Evolutionary conservation across 2,888 invertebrate genomes (phyloP).

Genomic region (Polyommatus icarus): DNA sequence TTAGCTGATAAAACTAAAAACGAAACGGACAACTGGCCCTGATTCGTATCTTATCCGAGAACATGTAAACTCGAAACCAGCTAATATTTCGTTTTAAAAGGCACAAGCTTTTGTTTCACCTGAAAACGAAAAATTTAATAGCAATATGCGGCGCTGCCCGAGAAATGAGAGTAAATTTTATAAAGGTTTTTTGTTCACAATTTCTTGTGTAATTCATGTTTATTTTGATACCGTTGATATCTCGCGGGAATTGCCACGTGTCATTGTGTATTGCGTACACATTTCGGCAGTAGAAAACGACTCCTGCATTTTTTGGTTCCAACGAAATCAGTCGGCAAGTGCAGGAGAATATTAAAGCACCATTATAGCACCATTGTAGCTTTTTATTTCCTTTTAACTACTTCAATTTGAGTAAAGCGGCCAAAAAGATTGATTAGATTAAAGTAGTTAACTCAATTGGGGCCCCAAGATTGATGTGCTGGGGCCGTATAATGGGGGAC

Average conservation of each 20-base stretch:
- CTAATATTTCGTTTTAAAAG: conserved; percentile 24
- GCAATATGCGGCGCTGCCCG: conserved; percentile 1
- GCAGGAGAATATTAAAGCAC: neutral
- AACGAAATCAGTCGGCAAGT: neutral
- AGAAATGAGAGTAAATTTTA: conserved; percentile 1
- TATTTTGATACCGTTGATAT: neutral
- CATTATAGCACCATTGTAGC: neutral
- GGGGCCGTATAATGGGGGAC: conserved; percentile 51
- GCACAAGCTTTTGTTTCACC: conserved; percentile 20
- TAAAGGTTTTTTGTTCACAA: neutral
- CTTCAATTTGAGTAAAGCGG: conserved; percentile 26
- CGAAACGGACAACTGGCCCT: conserved; percentile 16
- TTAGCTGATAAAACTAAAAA: conserved; percentile 10
- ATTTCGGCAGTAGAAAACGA: neutral
- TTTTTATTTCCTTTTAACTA: conserved; percentile 9
- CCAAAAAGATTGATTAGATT: conserved; percentile 34
- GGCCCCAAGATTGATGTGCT: conserved; percentile 47
- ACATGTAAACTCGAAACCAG: conserved; percentile 18
- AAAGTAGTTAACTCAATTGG: conserved; percentile 42
- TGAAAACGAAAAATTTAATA: conserved; percentile 14
- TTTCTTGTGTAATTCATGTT: neutral
- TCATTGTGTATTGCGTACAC: neutral
- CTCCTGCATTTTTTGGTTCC: neutral
- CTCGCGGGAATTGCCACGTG: neutral
- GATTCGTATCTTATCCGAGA: conserved; percentile 27